A percentile compares a stretch with the other conserved stretches of the same genome.
These are phyloP conservation scores for Drosophila tristis DNA, from an alignment of 1,140 invertebrate species.

Conservation along the genomic window DNA sequence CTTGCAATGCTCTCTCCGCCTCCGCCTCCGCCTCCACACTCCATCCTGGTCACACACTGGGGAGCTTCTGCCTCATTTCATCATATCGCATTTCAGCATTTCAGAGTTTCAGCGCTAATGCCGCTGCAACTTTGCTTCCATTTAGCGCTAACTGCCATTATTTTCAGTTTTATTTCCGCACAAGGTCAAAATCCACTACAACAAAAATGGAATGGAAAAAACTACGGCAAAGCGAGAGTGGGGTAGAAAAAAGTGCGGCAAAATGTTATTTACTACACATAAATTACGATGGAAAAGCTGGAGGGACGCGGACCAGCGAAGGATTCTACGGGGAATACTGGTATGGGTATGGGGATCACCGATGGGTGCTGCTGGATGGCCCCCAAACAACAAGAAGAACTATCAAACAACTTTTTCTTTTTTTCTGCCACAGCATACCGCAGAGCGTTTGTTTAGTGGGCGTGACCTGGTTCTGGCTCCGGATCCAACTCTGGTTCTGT, in stretches of 20 bases:
- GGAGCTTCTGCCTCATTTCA: slow-evolving; percentile 53
- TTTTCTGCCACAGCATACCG: slow-evolving; percentile 39
- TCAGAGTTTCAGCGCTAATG: slow-evolving; percentile 47
- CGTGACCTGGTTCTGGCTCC: slow-evolving; percentile 40
- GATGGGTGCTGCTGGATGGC: slow-evolving; percentile 31
- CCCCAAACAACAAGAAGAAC: slow-evolving; percentile 60
- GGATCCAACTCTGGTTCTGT: slow-evolving; percentile 6
- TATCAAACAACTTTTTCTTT: slow-evolving; percentile 56
- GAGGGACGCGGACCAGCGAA: neutral
- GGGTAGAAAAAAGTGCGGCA: slow-evolving; percentile 35
- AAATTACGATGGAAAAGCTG: slow-evolving; percentile 41
- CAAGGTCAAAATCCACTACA: slow-evolving; percentile 60
- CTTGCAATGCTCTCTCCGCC: neutral
- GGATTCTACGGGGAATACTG: neutral
- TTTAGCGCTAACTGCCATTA: slow-evolving; percentile 71
- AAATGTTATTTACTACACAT: slow-evolving; percentile 79
- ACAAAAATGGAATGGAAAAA: slow-evolving; percentile 23
- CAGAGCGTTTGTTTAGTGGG: slow-evolving; percentile 65
- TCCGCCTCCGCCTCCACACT: neutral
- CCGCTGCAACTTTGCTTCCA: slow-evolving; percentile 60
- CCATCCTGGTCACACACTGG: too few relatives aligned
- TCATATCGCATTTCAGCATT: slow-evolving; percentile 49
- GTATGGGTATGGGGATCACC: neutral
- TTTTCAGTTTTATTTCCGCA: slow-evolving; percentile 63
- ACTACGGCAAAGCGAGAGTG: slow-evolving; percentile 6